Base-by-base conservation (phyloP, 1,140 invertebrate species). In the Drosophila aff. region DNA sequence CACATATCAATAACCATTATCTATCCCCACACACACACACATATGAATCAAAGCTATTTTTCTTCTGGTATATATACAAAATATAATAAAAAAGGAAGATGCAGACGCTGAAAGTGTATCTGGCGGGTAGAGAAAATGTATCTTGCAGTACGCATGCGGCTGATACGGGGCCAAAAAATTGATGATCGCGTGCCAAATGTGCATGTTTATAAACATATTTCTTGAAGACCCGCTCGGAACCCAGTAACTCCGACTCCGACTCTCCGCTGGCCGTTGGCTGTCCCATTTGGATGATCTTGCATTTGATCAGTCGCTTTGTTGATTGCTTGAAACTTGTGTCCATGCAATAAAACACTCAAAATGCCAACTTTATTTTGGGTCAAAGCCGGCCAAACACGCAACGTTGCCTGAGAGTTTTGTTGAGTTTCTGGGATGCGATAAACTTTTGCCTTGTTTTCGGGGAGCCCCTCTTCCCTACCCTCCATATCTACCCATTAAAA, bases 291-390 rank as follows among this genome's bases (percentile, higher is more conserved):
- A 87, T 89, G 83, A 87, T 87, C 83, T 89, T 87, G 85, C 84
- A 87, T 87, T 87, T 90, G 84, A 87, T 87, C 83, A 87, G 83
- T 87, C 83, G 83, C 83, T 87, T 87, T 87, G 84, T 87, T 87
- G 83, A 87, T 87, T 87, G 84, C 84, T 87, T 87, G 81, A 87
- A 87, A 87, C 84, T 87, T 87, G 84, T 87, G 84, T 87, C 84
- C 84, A 87, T 87, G 84, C 84, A 87, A 87, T 87, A 87, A 87
- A 87, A 87, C 84, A 87, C 85, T 87, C 84, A 90, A 87, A 89
- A 87, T 87, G 84, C 84, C 84, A 87, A 87, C 85, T 87, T 89
- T 87, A 87, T 87, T 87, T 87, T 90, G 85, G 83, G 83, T 87
- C 83, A 87, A 87, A 87, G 83, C 77, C 77, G 81, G 46, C 76